Evolutionary conservation across 2,888 invertebrate genomes (phyloP).

Genomic region (Morinoia aosen): DNA sequence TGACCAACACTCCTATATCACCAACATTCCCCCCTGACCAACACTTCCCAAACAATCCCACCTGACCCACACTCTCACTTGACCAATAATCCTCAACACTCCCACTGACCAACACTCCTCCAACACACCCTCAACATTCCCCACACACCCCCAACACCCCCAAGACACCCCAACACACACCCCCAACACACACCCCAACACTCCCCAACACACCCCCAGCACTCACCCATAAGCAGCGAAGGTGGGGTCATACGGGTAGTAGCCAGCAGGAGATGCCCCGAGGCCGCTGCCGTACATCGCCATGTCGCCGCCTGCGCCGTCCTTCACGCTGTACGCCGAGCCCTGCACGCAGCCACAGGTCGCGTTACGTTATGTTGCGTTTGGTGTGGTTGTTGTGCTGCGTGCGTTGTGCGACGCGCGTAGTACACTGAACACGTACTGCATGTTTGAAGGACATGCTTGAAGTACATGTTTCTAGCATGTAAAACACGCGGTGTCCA

Average conservation of each 20-base stretch:
- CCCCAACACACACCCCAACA: conserved; percentile 58
- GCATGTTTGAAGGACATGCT: too few species aligned
- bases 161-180: neutral
- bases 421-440: too few species aligned
- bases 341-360: conserved; percentile 56
- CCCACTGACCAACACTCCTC: neutral
- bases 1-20: too few species aligned
- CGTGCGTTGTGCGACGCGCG: neutral
- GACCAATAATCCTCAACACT: too few species aligned
- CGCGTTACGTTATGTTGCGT: too few species aligned
- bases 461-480: too few species aligned
- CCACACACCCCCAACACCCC: neutral
- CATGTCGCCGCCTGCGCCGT: conserved; percentile 62
- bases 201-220: neutral
- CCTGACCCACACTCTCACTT: too few species aligned
- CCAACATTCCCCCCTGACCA: too few species aligned
- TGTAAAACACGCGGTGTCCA: too few species aligned
- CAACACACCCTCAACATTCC: neutral
- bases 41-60: too few species aligned
- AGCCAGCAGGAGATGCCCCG: conserved; percentile 89
- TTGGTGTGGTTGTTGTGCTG: too few species aligned
- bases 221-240: conserved; percentile 67
- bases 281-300: conserved; percentile 78
- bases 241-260: conserved; percentile 80
- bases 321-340: conserved; percentile 67